Evolutionary conservation across 2,888 invertebrate genomes (phyloP), one percentile per base, ranked within the genome.

Genomic region (Malachius bipustulatus): DNA sequence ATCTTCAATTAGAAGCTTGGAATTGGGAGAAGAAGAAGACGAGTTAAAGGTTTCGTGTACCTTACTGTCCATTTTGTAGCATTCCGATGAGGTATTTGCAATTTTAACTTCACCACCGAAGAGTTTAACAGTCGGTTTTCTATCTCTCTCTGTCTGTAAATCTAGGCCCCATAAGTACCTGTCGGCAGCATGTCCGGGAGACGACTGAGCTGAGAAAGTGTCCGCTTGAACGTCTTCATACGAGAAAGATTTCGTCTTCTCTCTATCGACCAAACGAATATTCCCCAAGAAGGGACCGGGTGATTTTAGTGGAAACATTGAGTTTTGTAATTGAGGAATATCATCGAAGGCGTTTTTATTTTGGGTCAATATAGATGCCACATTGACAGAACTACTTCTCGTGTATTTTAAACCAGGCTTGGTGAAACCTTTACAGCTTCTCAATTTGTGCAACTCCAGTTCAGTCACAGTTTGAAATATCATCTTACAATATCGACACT

Each of bases 241-340:
- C 1, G 62, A 62, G 44, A 62, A 62, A 4, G 62, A 62, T 44
- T 63, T 62, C 24, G 40, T 52, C 47, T 63, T 64, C 34, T 63
- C 63, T 26, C 55, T 54, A 19, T 87, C 85, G 10, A 88, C 80
- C 24, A 88, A 64, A 32, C 84, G 71, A 2, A 87, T 87, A 52
- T 82, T 83, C 3, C 87, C 87, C 14, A 87, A 65, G 42, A 84
- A 64, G 1, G 87, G 87, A 0, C 87, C 87, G 0, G 87, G 87
- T 3, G 85, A 85, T 28, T 82, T 82, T 30, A 83, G 60, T 1
- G 83, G 82, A 28, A 63, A 63, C 13, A 56, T 48, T 3, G 56
- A 48, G 35, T 55, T 56, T 39, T 57, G 59, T 38, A 60, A 48
- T 34, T 60, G 58, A 4, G 62, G 62, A 34, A 62, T 60, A 32